Conservation (phyloP, 2,888 invertebrate species). For the Oithona nana region DNA sequence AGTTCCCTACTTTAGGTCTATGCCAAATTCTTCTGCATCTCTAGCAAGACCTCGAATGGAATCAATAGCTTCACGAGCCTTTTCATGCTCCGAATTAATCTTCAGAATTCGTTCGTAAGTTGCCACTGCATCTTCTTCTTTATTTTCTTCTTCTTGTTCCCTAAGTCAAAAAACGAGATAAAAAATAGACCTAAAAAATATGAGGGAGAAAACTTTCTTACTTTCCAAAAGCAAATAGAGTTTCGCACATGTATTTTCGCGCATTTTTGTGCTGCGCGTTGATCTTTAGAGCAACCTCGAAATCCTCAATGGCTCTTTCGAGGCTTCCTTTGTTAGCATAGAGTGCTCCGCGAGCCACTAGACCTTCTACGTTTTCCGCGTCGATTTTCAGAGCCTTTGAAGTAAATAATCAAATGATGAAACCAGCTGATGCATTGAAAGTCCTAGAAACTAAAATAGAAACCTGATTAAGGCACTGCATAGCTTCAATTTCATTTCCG, state of each 20-base stretch:
- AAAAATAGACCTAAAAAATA: not conserved
- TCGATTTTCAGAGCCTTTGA: constrained; percentile 65
- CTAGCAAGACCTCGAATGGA: not conserved
- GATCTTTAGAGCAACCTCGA: constrained; percentile 69
- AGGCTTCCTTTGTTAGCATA: constrained; percentile 83
- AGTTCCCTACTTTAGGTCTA: not conserved
- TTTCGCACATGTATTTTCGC: constrained; percentile 67
- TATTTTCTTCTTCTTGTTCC: constrained; percentile 54
- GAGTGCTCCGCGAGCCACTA: constrained; percentile 51
- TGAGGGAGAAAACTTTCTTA: too few species aligned
- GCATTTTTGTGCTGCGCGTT: constrained; percentile 83
- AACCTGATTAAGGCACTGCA: constrained; percentile 62
- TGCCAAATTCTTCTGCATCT: not conserved
- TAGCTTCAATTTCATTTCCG: constrained; percentile 78
- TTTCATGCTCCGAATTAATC: constrained; percentile 66
- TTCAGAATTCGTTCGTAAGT: constrained; percentile 64
- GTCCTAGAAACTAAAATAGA: too few species aligned
- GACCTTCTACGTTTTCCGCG: constrained; percentile 72
- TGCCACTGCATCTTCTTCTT: constrained; percentile 61
- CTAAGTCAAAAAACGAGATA: constrained; percentile 22
- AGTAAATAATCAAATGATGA: not conserved
- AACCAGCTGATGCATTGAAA: too few species aligned
- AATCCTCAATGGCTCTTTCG: constrained; percentile 80
- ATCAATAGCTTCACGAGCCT: constrained; percentile 34
- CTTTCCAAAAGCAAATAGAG: constrained; percentile 4